A percentile compares a stretch with the other conserved stretches of the same genome.
Conservation (phyloP, 2,888 invertebrate genomes). For the Hydrotaea diabolus region DNA sequence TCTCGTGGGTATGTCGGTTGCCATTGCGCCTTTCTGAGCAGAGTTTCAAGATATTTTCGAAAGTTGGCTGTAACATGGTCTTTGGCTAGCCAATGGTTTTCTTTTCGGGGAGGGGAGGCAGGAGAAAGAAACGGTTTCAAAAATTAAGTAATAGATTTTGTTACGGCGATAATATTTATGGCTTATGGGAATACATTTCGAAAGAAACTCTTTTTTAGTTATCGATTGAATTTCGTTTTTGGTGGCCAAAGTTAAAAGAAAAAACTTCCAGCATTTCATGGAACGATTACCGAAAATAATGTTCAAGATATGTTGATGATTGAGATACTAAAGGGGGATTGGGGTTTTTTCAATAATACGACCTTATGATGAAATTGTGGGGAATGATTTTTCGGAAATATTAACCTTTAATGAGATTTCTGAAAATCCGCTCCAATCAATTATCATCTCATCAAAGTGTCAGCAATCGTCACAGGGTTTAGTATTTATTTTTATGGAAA, state of each 20-base stretch:
- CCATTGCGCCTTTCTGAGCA: conserved; percentile 28
- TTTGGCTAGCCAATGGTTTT: background rate
- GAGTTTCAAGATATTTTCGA: conserved; percentile 14
- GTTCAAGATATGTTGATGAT: background rate
- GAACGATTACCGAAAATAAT: background rate
- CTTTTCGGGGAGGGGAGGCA: too few species aligned
- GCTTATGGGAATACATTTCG: conserved; percentile 13
- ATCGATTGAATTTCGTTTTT: conserved; percentile 30
- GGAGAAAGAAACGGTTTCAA: conserved; percentile 29
- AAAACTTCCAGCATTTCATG: conserved; percentile 6
- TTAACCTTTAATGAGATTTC: background rate
- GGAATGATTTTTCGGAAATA: background rate
- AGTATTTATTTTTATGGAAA: too few species aligned
- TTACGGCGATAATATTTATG: conserved; percentile 45
- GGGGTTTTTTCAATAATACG: too few species aligned
- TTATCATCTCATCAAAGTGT: too few species aligned
- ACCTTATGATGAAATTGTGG: background rate
- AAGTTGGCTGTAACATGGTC: background rate
- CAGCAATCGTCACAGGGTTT: too few species aligned
- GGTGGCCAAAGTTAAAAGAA: background rate
- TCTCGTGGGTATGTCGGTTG: conserved; percentile 2
- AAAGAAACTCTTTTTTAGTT: conserved; percentile 27
- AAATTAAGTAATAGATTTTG: conserved; percentile 62
- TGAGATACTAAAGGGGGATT: background rate
- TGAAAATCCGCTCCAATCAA: background rate